phyloP scores from a whole-genome alignment of 2,797 vertebrate species.

The Melanogrammus aeglefinus region DNA sequence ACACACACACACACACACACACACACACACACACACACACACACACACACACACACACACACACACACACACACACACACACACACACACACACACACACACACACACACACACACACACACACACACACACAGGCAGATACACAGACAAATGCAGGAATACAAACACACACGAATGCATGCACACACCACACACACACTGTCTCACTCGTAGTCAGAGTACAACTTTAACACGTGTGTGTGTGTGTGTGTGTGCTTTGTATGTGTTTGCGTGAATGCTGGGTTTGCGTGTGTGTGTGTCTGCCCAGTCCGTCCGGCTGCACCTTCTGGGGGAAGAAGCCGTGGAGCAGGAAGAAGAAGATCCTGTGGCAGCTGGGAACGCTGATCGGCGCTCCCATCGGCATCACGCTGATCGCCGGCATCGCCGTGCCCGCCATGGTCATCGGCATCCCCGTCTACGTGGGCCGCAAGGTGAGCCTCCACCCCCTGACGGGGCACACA shows the following conservation, averaged over 20 bases:
- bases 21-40: background rate
- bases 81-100: background rate
- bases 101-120: background rate
- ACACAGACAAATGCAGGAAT: background rate
- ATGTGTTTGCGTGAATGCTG: background rate
- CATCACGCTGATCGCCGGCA: constrained; percentile 96
- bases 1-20: constrained; percentile 8
- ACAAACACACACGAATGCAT: background rate
- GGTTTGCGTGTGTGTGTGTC: background rate
- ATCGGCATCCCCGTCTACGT: constrained; percentile 97
- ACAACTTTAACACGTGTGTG: background rate
- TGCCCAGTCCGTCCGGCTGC: constrained; percentile 89
- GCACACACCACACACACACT: background rate
- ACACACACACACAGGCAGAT: background rate
- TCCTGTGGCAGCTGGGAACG: constrained; percentile 96
- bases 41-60: background rate
- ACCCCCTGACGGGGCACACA: background rate
- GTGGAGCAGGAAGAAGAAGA: constrained; percentile 99
- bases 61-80: background rate
- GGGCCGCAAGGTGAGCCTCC: constrained; percentile 87
- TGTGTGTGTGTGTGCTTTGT: no score
- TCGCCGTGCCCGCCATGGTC: constrained; percentile 97
- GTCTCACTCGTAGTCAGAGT: background rate
- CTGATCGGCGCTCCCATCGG: constrained; percentile 95
- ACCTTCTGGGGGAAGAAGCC: constrained; percentile 99